Conservation (phyloP, 2,113 vertebrate species). For the Lamprologus speciosus region DNA sequence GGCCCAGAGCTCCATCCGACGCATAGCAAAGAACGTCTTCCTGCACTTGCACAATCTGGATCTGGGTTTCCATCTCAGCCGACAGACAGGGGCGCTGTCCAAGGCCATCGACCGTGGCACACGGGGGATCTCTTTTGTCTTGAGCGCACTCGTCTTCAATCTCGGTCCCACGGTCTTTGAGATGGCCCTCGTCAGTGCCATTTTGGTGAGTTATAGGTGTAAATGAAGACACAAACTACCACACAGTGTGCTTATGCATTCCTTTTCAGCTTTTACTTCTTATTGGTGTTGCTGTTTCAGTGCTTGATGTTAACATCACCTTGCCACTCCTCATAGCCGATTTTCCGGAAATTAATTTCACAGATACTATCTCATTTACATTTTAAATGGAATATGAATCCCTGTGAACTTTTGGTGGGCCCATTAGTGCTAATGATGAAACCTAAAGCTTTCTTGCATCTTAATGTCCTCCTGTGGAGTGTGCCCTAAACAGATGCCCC, state of each 20-base stretch:
- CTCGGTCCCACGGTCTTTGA: slow-evolving; percentile 95
- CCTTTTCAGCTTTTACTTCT: background rate
- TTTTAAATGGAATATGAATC: slow-evolving; percentile 46
- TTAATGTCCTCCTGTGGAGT: slow-evolving; percentile 41
- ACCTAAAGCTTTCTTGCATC: slow-evolving; percentile 46
- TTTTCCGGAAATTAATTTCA: slow-evolving; percentile 44
- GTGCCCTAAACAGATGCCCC: slow-evolving; percentile 15
- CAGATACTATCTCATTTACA: slow-evolving; percentile 48
- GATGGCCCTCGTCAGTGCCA: slow-evolving; percentile 85
- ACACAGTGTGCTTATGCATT: background rate
- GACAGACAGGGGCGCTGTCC: slow-evolving; percentile 92
- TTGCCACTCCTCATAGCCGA: slow-evolving; percentile 15
- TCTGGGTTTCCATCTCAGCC: slow-evolving; percentile 89
- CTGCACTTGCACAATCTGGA: slow-evolving; percentile 96
- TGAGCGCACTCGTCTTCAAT: slow-evolving; percentile 94
- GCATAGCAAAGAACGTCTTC: slow-evolving; percentile 95
- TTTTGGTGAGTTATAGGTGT: slow-evolving; percentile 77
- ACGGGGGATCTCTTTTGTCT: slow-evolving; percentile 93
- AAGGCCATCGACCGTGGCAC: slow-evolving; percentile 98
- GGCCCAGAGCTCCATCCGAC: slow-evolving; percentile 93
- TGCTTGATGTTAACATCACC: slow-evolving; percentile 9
- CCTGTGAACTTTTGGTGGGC: slow-evolving; percentile 36
- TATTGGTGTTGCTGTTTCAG: background rate
- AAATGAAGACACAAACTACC: background rate
- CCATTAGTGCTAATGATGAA: slow-evolving; percentile 48